These are phyloP conservation scores for Pristionchus japonicus DNA, from an alignment of 2,888 invertebrate species.

Conservation along the genomic window DNA sequence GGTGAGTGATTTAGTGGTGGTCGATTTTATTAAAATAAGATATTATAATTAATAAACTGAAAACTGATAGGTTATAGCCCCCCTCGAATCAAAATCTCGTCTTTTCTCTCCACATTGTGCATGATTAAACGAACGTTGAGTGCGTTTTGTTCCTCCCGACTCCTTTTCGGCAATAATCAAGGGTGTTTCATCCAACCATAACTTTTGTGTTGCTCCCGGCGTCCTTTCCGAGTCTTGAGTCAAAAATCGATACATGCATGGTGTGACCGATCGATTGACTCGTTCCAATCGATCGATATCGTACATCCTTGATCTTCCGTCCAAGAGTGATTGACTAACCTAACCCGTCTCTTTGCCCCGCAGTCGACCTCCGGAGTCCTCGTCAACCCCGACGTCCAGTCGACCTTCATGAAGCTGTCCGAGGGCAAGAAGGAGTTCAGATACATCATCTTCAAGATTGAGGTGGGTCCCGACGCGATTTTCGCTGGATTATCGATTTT, in stretches of 20 bases:
- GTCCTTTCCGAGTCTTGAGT: constrained; percentile 5
- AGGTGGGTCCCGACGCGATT: constrained; percentile 53
- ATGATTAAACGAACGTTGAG: constrained; percentile 35
- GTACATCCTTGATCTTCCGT: background rate
- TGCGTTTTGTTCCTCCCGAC: background rate
- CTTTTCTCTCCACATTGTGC: constrained; percentile 19
- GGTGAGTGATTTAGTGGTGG: background rate
- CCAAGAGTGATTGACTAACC: background rate
- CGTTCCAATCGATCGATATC: background rate
- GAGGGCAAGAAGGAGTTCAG: constrained; percentile 74
- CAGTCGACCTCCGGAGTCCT: constrained; percentile 73
- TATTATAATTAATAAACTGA: background rate
- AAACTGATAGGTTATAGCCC: no score
- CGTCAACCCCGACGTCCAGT: constrained; percentile 75
- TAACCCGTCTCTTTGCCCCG: background rate
- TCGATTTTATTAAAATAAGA: background rate
- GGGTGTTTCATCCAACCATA: background rate
- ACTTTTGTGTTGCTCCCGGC: constrained; percentile 6
- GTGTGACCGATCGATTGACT: background rate
- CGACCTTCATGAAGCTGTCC: constrained; percentile 73
- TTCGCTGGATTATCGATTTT: background rate
- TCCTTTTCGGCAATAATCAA: background rate
- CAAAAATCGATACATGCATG: constrained; percentile 27
- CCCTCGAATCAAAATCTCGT: constrained; percentile 4
- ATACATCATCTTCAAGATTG: constrained; percentile 75